Evolutionary conservation across 1,140 invertebrate genomes (phyloP).

Genomic region (Caligus rogercresseyi): DNA sequence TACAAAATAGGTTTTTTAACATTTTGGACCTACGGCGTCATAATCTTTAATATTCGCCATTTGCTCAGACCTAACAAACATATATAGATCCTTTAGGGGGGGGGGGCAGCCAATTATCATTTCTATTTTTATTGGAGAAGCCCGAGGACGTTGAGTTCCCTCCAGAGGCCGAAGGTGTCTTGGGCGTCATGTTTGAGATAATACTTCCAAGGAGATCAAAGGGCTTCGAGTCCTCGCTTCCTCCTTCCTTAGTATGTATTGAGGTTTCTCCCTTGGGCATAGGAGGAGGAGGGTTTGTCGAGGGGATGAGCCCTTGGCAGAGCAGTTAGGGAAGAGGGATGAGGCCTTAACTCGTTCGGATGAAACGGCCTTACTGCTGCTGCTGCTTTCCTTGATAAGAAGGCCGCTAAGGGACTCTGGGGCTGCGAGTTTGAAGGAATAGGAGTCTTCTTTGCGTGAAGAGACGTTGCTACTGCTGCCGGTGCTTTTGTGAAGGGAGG

Average conservation of each 20-base stretch:
- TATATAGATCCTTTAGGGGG: too few species aligned
- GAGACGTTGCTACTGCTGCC: background rate
- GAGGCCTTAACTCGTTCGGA: background rate
- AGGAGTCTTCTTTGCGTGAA: background rate
- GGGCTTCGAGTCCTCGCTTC: background rate
- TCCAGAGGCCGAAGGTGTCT: background rate
- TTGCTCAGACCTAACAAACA: too few species aligned
- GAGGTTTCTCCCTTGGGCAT: too few species aligned
- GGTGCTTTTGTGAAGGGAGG: background rate
- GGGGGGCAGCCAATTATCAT: too few species aligned
- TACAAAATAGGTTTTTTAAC: too few species aligned
- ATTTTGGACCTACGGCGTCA: too few species aligned
- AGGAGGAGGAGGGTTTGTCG: background rate
- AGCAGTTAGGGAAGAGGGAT: background rate
- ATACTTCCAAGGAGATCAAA: background rate
- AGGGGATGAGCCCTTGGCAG: background rate
- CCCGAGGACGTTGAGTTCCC: conserved; percentile 21
- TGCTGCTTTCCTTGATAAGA: background rate
- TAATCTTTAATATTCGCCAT: too few species aligned
- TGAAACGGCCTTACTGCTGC: too few species aligned
- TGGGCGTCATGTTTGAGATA: background rate
- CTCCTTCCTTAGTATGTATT: too few species aligned
- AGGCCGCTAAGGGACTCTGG: background rate
- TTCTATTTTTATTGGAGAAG: background rate
- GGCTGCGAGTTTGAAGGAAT: background rate